Evolutionary conservation across 2,113 vertebrate species (phyloP), one percentile per base, ranked within the genome.

Genomic region (Excalfactoria chinensis): DNA sequence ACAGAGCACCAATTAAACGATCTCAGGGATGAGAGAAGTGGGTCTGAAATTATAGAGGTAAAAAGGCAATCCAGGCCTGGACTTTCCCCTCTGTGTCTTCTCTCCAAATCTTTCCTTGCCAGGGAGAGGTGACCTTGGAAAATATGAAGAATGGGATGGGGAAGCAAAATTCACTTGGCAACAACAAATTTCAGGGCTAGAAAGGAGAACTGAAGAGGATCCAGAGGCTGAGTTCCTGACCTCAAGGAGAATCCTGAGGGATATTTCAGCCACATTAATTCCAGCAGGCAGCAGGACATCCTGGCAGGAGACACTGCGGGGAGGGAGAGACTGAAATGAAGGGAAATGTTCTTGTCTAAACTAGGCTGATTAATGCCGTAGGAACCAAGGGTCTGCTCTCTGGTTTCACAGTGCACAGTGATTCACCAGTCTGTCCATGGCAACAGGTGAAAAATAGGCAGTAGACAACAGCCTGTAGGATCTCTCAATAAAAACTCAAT

Each of bases 161-260:
- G 74, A 92, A 86, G 41, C 21, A 90, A 93, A 91, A 92, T 72
- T 91, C 32, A 37, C 59, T 95, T 93, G 96, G 86, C 92, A 94
- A 90, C 63, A 79, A 64, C 41, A 49, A 63, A 7, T 91, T 88
- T 93, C 92, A 92, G 84, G 86, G 56, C 88, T 93, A 86, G 63
- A 82, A 90, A 75, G 68, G 41, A 85, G 81, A 93, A 79, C n/a
- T 87, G 89, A 93, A 88, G 90, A 89, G 22, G 71, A 96, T 94
- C 92, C 92, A 96, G 81, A 89, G 89, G 37, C 77, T 85, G 89
- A 89, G 91, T 95, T 96, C 85, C 85, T 94, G 92, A 95, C 91
- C 95, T 89, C 88, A 73, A 67, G 85, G 56, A 88, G 85, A 95
- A 95, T 95, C 88, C 85, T 83, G 71, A 93, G 93, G 86, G 84